phyloP scores from a whole-genome alignment of 2,888 invertebrate genomes.

The Andrena chrysosceles region DNA sequence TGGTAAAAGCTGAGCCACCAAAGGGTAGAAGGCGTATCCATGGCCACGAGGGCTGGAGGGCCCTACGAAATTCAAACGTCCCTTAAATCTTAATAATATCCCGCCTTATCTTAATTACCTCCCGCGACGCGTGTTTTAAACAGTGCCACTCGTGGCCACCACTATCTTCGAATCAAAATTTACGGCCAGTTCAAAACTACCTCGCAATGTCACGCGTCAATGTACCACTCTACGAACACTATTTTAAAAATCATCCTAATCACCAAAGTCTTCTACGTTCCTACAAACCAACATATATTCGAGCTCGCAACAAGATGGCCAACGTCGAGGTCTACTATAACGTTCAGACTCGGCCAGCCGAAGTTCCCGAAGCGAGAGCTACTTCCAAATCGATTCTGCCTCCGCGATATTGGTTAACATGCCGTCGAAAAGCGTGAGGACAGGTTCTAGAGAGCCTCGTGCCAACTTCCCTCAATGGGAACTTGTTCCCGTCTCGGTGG shows the following conservation, averaged over 20 bases:
- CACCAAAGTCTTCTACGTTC: too few relatives aligned
- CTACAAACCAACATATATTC: not conserved
- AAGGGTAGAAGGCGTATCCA: slow-evolving; percentile 37
- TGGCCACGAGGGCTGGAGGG: slow-evolving; percentile 43
- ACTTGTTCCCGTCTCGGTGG: slow-evolving; percentile 28
- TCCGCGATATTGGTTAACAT: slow-evolving; percentile 58
- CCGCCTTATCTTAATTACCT: slow-evolving; percentile 58
- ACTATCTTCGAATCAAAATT: slow-evolving; percentile 46
- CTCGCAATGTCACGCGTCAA: slow-evolving; percentile 18
- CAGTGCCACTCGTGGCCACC: slow-evolving; percentile 14
- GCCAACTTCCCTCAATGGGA: slow-evolving; percentile 26
- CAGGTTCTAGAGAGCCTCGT: slow-evolving; percentile 36
- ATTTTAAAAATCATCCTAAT: not conserved
- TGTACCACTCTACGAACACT: not conserved
- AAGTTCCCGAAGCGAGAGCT: slow-evolving; percentile 34
- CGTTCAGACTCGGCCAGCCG: not conserved
- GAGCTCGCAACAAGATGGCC: not conserved
- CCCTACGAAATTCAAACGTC: slow-evolving; percentile 50
- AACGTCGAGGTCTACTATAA: slow-evolving; percentile 17
- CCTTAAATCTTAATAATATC: slow-evolving; percentile 63
- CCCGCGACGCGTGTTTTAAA: slow-evolving; percentile 41
- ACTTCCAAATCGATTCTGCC: slow-evolving; percentile 39
- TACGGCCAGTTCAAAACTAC: slow-evolving; percentile 31
- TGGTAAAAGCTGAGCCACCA: slow-evolving; percentile 65
- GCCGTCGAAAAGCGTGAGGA: slow-evolving; percentile 46